Conservation (phyloP, 1,140 invertebrate genomes). For the Episyrphus balteatus region DNA sequence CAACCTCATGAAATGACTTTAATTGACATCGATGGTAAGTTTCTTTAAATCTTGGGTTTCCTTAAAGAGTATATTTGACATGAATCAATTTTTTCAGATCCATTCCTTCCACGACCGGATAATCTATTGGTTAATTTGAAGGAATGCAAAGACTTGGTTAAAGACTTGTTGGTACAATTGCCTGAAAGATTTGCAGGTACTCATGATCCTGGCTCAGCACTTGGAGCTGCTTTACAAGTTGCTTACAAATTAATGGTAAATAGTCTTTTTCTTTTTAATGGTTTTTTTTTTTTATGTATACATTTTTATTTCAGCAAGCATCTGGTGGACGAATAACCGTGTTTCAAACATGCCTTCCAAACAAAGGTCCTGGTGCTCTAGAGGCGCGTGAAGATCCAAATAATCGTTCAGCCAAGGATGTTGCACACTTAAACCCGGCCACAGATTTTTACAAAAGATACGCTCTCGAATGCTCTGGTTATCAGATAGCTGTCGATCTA, state of each 20-base stretch:
- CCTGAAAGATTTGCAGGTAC: slow-evolving; percentile 66
- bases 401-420: slow-evolving; percentile 66
- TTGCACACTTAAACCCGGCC: slow-evolving; percentile 77
- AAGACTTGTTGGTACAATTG: slow-evolving; percentile 68
- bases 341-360: slow-evolving; percentile 86
- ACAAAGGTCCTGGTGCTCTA: slow-evolving; percentile 78
- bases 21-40: slow-evolving; percentile 79
- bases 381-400: slow-evolving; percentile 79
- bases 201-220: slow-evolving; percentile 62
- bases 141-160: slow-evolving; percentile 68
- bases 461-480: slow-evolving; percentile 89
- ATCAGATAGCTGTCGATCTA: slow-evolving; percentile 92
- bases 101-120: slow-evolving; percentile 80
- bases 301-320: slow-evolving; percentile 64
- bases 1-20: slow-evolving; percentile 88
- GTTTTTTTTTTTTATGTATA: slow-evolving; percentile 7
- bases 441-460: slow-evolving; percentile 98
- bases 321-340: slow-evolving; percentile 92
- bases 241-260: slow-evolving; percentile 83
- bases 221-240: slow-evolving; percentile 87
- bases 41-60: slow-evolving; percentile 4
- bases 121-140: slow-evolving; percentile 87
- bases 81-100: slow-evolving; percentile 44
- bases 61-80: not conserved
- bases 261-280: not conserved